Evolutionary conservation across 2,797 vertebrate genomes (phyloP), one percentile per base, ranked within the genome.

Genomic region (Mus spretus): DNA sequence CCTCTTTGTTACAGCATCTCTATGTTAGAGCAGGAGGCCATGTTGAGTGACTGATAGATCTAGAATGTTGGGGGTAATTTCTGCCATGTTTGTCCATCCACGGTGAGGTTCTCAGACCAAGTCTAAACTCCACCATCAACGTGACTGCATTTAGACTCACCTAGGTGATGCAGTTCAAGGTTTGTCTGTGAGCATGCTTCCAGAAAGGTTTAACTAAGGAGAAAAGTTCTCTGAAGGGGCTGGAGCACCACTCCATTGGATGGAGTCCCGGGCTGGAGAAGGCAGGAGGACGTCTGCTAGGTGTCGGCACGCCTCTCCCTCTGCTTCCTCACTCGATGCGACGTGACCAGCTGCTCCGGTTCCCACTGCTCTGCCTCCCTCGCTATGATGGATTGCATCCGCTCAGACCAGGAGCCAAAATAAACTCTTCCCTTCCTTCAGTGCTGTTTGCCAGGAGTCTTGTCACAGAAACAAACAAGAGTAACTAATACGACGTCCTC

Each of bases 361-460:
- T 22, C 10, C 34, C 34, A 40, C 13, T 37, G 47, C 50, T 2
- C 13, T n/a, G 50, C 50, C 65, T 74, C n/a, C 13, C 67, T 22
- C 19, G 13, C 34, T 28, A 40, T 40, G 85, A 57, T 40, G 67
- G n/a, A 74, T 40, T 28, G 50, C 50, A 57, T 57, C 50, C 7
- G 50, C 50, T 88, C n/a, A 28, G 53, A 37, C 50, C 85, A 55
- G 17, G 67, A 28, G 50, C 67, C 44, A 59, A 37, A 82, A 61
- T 61, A 61, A 86, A 61, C 34, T n/a, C 20, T 72, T 74, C 67
- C 67, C 67, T 87, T 87, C 85, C 85, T 74, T 40, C 34, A 40
- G 13, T 47, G 74, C 50, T 4, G 19, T 57, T 55, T 40, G 67
- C 28, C 50, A 31, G 24, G 67, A 24, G 72, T 55, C 55, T 87